Conservation (phyloP, 2,888 invertebrate species). For the Muscina levida region DNA sequence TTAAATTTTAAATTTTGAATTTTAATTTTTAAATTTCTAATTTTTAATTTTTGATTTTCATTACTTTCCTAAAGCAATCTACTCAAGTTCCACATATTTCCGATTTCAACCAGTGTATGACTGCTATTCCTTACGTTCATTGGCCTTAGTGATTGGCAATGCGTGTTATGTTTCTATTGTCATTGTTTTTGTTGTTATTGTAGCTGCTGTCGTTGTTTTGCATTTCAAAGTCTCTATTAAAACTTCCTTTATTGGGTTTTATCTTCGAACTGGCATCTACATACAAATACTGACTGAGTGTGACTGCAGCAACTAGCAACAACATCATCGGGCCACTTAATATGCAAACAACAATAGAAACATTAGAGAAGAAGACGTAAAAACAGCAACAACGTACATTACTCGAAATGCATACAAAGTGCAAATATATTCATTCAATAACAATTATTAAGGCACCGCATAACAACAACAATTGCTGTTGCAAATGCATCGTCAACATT, state of each 20-base stretch:
- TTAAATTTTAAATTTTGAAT: no score
- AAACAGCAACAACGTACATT: slow-evolving; percentile 38
- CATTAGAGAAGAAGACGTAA: slow-evolving; percentile 28
- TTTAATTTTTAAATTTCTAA: no score
- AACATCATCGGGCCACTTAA: slow-evolving; percentile 54
- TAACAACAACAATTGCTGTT: slow-evolving; percentile 7
- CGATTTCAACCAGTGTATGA: no score
- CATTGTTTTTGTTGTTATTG: slow-evolving; percentile 9
- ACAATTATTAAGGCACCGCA: slow-evolving; percentile 48
- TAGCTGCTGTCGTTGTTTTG: background rate
- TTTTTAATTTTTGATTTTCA: no score
- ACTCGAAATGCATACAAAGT: slow-evolving; percentile 57
- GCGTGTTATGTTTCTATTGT: slow-evolving; percentile 23
- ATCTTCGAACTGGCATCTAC: slow-evolving; percentile 63
- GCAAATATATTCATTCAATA: slow-evolving; percentile 46
- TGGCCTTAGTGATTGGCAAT: slow-evolving; percentile 25
- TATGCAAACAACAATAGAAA: slow-evolving; percentile 55
- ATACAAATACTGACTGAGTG: slow-evolving; percentile 38
- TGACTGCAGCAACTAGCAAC: slow-evolving; percentile 40
- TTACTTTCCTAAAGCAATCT: no score
- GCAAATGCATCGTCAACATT: slow-evolving; percentile 2
- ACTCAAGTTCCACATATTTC: no score
- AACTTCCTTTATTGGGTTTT: slow-evolving; percentile 65
- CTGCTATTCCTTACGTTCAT: no score
- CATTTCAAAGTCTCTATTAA: slow-evolving; percentile 57